Conservation (phyloP, 2,797 vertebrate genomes). For the Hippopotamyrus pictus region DNA sequence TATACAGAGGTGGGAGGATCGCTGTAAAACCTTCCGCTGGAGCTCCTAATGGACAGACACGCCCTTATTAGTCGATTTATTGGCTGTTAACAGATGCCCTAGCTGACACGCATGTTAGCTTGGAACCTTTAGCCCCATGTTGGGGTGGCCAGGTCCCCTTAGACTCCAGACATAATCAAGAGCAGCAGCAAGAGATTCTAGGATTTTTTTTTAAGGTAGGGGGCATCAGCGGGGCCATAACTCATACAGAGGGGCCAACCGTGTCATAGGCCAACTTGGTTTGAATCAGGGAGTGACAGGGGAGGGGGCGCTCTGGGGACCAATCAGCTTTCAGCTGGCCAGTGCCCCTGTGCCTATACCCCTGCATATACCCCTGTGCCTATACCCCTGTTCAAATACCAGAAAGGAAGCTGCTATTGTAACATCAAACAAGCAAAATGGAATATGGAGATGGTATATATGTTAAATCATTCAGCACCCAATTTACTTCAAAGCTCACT, state of each 20-base stretch:
- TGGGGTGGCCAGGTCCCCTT: background rate
- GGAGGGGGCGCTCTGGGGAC: background rate
- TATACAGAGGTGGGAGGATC: constrained; percentile 13
- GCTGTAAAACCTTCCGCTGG: background rate
- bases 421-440: background rate
- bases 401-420: background rate
- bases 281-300: background rate
- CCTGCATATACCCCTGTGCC: background rate
- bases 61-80: constrained; percentile 34
- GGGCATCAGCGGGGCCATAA: background rate
- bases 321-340: background rate
- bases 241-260: background rate
- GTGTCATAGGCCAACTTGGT: background rate
- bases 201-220: background rate
- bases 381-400: background rate
- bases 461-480: background rate
- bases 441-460: background rate
- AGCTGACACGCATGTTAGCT: background rate
- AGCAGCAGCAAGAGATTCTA: background rate
- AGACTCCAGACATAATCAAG: background rate
- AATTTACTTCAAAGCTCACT: background rate
- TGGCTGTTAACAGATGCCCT: constrained; percentile 27
- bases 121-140: background rate
- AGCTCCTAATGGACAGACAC: constrained; percentile 17
- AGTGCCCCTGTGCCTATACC: background rate